These are phyloP conservation scores for Acropora tenuis DNA, from an alignment of 64 coral and sea anemone species.

Conservation along the genomic window DNA sequence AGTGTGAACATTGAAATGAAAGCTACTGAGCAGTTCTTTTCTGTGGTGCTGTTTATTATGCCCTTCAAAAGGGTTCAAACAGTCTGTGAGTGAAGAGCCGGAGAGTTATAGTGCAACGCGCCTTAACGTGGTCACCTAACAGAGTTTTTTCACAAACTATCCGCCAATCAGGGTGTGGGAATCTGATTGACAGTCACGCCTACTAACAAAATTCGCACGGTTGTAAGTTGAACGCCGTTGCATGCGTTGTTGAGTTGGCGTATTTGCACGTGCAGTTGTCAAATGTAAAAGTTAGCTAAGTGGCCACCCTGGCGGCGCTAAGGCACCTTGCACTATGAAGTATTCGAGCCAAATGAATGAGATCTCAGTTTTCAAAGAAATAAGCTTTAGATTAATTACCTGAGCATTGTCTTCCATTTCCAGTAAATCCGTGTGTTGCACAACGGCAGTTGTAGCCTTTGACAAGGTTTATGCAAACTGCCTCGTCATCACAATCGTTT, in stretches of 20 bases:
- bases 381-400: background rate
- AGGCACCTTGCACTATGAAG: too few species aligned
- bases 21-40: background rate
- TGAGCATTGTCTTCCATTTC: background rate
- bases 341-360: too few species aligned
- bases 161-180: too few species aligned
- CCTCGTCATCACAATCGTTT: conserved; percentile 30
- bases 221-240: background rate
- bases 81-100: background rate
- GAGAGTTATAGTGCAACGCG: too few species aligned
- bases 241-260: too few species aligned
- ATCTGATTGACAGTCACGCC: too few species aligned
- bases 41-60: background rate
- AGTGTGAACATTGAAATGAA: background rate
- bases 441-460: background rate
- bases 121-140: too few species aligned
- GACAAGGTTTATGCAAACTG: background rate
- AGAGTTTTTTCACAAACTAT: too few species aligned
- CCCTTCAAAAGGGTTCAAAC: background rate
- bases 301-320: too few species aligned
- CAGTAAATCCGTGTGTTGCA: background rate
- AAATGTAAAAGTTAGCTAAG: too few species aligned
- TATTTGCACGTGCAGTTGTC: too few species aligned
- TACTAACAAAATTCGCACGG: too few species aligned
- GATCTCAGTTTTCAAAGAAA: background rate